Percentiles rank a stretch among this genome's conserved stretches.
phyloP scores from a whole-genome alignment of 2,113 vertebrate species.

The Odocoileus virginianus region DNA sequence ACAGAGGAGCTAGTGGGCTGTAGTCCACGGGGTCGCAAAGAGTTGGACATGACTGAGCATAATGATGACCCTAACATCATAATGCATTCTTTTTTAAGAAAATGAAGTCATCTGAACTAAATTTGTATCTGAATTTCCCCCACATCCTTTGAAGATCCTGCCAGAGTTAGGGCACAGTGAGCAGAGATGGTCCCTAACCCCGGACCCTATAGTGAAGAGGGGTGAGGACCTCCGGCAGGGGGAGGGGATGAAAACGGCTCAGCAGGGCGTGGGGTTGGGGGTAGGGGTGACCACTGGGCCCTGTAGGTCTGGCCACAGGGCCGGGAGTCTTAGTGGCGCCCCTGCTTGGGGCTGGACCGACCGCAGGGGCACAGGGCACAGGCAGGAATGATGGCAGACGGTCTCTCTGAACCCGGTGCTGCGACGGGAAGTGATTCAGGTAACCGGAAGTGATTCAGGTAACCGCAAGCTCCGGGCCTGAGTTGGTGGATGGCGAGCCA shows the following conservation, averaged over 20 bases:
- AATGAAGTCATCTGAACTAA: neutral
- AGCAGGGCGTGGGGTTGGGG: too few relatives aligned
- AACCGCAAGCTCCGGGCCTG: neutral
- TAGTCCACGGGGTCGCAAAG: neutral
- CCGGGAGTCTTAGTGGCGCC: neutral
- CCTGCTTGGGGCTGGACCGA: accelerated
- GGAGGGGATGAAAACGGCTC: neutral
- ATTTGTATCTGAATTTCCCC: neutral
- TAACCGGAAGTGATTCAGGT: too few relatives aligned
- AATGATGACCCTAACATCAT: neutral
- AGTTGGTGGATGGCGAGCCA: neutral
- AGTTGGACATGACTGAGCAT: accelerated
- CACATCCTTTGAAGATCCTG: neutral
- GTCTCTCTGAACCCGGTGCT: accelerated
- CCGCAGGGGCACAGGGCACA: neutral
- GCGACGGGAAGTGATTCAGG: accelerated
- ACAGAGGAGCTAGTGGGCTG: neutral
- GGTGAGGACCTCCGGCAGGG: neutral
- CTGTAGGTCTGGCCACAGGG: neutral
- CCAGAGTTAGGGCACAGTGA: neutral
- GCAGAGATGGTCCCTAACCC: neutral
- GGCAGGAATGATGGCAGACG: accelerated
- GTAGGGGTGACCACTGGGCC: neutral
- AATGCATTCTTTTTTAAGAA: neutral
- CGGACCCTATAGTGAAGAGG: neutral